Evolutionary conservation across 2,113 vertebrate genomes (phyloP), one percentile per base, ranked within the genome.

Genomic region (Hypomesus transpacificus): DNA sequence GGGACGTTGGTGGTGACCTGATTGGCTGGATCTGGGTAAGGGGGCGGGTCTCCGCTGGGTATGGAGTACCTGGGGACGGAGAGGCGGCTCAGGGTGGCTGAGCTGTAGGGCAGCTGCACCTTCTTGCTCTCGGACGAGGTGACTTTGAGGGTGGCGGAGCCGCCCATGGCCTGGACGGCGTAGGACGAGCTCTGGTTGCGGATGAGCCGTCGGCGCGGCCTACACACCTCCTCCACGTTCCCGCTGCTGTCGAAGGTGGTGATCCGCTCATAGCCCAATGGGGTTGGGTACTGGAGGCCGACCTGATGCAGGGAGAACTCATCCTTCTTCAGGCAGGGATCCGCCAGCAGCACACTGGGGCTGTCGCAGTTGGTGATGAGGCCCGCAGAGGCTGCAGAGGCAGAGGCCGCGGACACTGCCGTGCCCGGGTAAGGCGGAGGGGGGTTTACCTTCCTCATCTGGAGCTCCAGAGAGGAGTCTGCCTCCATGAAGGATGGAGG

Each of bases 221-320:
- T 93, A 82, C 96, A 98, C 28, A 98, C 97, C 81, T 99, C 97
- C 83, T 99, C 96, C 56, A 99, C 97, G 0, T 99, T 99, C 61
- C 97, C 97, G 0, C 97, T 98, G 89, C 97, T 99, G 89, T 99
- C 97, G 3, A 99, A 99, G 0, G 97, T 99, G 0, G 97, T 99
- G 84, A 99, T 99, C 75, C 97, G 89, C 86, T 99, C 96, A 0
- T 99, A 98, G 9, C 97, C 97, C 16, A 96, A 88, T 0, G 96
- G 96, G 0, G 95, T 94, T 61, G 95, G 96, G 86, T 95, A 97
- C 73, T 95, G 96, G 3, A 92, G 84, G 0, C 91, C 88, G 14
- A 94, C 75, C 0, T 94, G 92, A 74, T 94, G 95, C 21, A 96
- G 94, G 28, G 96, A 91, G 82, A 97, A 96, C 56, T 97, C 96